phyloP scores from a whole-genome alignment of 1,140 invertebrate genomes.

The Hyposmocoma kahamanoa region DNA sequence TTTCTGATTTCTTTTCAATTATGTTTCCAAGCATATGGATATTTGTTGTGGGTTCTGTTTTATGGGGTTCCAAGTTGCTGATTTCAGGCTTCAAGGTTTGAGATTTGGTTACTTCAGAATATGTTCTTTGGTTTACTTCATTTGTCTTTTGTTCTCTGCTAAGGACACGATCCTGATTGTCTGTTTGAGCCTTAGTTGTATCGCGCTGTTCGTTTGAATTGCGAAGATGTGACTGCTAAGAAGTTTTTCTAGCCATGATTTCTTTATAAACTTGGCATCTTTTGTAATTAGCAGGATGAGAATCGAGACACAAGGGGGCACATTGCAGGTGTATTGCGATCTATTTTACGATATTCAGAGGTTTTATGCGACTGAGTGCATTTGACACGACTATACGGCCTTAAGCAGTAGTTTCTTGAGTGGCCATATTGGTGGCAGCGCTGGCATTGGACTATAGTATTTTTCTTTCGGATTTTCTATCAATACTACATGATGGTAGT shows the following conservation, averaged over 20 bases:
- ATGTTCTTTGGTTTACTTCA: background rate
- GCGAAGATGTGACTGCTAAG: background rate
- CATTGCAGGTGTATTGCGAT: conserved; percentile 7
- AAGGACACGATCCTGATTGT: background rate
- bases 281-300: conserved; percentile 19
- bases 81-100: background rate
- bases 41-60: background rate
- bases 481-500: conserved; percentile 20
- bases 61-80: background rate
- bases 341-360: conserved; percentile 8
- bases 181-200: conserved; percentile 1
- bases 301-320: conserved; percentile 10
- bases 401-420: conserved; percentile 12
- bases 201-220: background rate
- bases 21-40: background rate
- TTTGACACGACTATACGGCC: conserved; percentile 14
- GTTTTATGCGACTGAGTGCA: conserved; percentile 10
- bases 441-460: conserved; percentile 32
- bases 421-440: conserved; percentile 44
- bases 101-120: background rate
- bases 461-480: conserved; percentile 28
- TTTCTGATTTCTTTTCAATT: conserved; percentile 9
- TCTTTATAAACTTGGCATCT: conserved; percentile 13
- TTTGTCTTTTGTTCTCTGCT: background rate
- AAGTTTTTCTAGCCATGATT: conserved; percentile 7